A percentile compares a stretch with the other conserved stretches of the same genome.
These are phyloP conservation scores for Belgica antarctica DNA, from an alignment of 2,888 invertebrate genomes.

Conservation along the genomic window DNA sequence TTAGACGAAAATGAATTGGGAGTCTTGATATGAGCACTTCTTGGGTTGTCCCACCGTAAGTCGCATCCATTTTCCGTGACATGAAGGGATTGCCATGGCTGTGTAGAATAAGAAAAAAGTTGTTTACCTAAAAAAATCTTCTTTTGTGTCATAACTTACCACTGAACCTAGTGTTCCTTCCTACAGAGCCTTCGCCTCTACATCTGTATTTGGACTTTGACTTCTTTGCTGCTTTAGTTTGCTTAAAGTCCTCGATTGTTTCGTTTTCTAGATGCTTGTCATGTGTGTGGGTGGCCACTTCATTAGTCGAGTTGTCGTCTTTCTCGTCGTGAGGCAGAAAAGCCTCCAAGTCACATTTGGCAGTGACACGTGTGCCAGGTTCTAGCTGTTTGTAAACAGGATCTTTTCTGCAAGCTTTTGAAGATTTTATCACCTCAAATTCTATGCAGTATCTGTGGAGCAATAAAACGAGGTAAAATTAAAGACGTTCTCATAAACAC, in stretches of 20 bases:
- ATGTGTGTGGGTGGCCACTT: not conserved
- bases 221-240: conserved; percentile 46
- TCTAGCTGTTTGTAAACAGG: conserved; percentile 68
- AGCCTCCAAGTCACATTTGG: conserved; percentile 80
- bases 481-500: not conserved
- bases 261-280: conserved; percentile 34
- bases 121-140: too few relatives aligned
- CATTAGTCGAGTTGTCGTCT: conserved; percentile 18
- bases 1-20: conserved; percentile 55
- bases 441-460: conserved; percentile 80
- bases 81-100: conserved; percentile 80
- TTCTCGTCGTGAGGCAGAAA: conserved; percentile 57
- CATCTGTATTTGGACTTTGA: conserved; percentile 57
- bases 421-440: conserved; percentile 78
- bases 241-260: conserved; percentile 31
- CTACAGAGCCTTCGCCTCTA: conserved; percentile 78
- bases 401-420: conserved; percentile 76
- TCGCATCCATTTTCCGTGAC: conserved; percentile 85
- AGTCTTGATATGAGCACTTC: conserved; percentile 51
- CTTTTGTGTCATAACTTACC: too few relatives aligned
- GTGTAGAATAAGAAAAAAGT: too few relatives aligned
- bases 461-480: conserved; percentile 46
- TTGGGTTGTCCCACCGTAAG: conserved; percentile 55
- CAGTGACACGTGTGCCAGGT: conserved; percentile 76
- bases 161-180: conserved; percentile 75